Base-by-base conservation (phyloP, 2,888 invertebrate species). In the Aelia acuminata region DNA sequence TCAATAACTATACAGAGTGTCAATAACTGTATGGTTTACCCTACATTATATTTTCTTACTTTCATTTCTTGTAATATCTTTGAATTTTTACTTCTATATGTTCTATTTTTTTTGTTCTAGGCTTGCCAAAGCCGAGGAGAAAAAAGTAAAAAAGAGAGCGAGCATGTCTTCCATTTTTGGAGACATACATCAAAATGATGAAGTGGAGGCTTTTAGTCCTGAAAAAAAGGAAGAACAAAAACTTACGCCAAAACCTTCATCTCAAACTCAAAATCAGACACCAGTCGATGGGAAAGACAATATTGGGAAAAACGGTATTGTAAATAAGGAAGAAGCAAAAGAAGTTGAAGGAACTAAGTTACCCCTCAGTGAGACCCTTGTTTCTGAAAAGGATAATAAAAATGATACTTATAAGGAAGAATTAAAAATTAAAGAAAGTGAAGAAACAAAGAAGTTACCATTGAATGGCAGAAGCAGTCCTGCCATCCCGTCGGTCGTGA, bases 121-220 rank as follows among this genome's bases (percentile, higher is more conserved):
- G 84, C 49, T 87, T 35, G 87, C 87, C 49, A 80, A 84, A 87
- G 87, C 87, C 49, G 87, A 87, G 50, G 87, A 87, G 75, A 87
- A 87, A 53, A 87, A 87, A 50, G 39, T 39, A n/a, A 87, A 87
- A 50, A 84, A 84, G 84, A 43, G 35, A 39, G 49, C 87, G 4
- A 47, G 43, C 13, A 48, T 80, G 75, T 47, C 87, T 49, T 84
- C 87, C 5, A 50, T 87, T 70, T 87, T 87, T 39, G 80, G 87
- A 11, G 87, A 87, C 15, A 31, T 63, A 10, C 48, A 43, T 26
- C 84, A 48, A 22, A 10, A 39, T 1, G 48, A 80, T 3, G 80
- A 80, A n/a, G 80, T 13, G 15, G 80, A 80, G 43, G n/a, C 43
- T 18, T 43, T 43, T 43, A 80, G 80, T n/a, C 80, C 80, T 43